phyloP scores from a whole-genome alignment of 2,888 invertebrate species.

The Amphipoea oculea region DNA sequence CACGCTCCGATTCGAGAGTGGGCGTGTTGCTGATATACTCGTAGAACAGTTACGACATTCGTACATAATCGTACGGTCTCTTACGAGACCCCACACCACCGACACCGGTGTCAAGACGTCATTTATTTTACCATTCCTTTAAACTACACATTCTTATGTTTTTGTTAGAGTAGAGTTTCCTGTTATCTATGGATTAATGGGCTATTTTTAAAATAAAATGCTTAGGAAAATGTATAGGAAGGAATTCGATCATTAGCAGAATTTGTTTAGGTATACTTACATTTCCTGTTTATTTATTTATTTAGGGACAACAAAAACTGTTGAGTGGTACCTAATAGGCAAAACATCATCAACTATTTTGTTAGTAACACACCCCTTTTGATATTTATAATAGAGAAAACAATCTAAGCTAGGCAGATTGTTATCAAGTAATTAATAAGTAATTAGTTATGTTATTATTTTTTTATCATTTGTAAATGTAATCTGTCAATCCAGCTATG shows the following conservation, averaged over 20 bases:
- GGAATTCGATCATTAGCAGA: not conserved
- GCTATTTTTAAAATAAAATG: not conserved
- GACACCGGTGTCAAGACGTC: not conserved
- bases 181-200: not conserved
- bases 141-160: too few species aligned
- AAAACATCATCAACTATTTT: not conserved
- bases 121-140: not conserved
- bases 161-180: not conserved
- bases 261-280: not conserved
- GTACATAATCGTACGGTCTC: not conserved
- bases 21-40: slow-evolving; percentile 18
- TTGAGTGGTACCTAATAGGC: not conserved
- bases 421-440: slow-evolving; percentile 49
- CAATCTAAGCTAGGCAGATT: slow-evolving; percentile 11
- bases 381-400: not conserved
- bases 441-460: slow-evolving; percentile 49
- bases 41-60: slow-evolving; percentile 9
- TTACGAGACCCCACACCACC: not conserved
- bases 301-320: too few species aligned
- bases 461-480: slow-evolving; percentile 42
- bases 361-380: slow-evolving; percentile 12
- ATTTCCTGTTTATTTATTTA: not conserved
- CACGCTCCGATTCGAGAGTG: not conserved
- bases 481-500: slow-evolving; percentile 32
- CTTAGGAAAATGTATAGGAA: not conserved